Conservation (phyloP, 1,140 invertebrate genomes). For the Scaptomyza montana region DNA sequence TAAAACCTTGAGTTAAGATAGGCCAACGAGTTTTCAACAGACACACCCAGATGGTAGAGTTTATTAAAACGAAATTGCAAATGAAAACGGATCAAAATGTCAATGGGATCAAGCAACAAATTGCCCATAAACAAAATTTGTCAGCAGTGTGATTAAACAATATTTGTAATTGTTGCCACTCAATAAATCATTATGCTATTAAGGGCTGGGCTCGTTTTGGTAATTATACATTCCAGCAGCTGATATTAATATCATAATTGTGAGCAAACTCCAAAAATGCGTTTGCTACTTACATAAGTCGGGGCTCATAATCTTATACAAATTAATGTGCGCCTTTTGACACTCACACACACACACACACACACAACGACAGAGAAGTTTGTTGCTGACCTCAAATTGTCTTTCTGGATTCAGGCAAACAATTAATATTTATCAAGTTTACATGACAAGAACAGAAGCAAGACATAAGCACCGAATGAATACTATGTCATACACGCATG, state of each 20-base stretch:
- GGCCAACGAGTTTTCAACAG: not conserved
- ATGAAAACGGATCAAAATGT: slow-evolving; percentile 35
- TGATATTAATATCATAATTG: slow-evolving; percentile 52
- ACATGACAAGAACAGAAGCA: slow-evolving; percentile 39
- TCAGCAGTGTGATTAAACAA: slow-evolving; percentile 28
- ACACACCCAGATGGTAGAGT: slow-evolving; percentile 35
- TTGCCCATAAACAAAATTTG: slow-evolving; percentile 64
- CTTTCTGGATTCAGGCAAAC: slow-evolving; percentile 37
- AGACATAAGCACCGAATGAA: slow-evolving; percentile 15
- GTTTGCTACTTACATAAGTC: slow-evolving; percentile 24
- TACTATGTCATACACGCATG: not conserved
- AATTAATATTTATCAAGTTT: slow-evolving; percentile 76
- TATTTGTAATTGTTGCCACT: slow-evolving; percentile 28
- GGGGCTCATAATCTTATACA: slow-evolving; percentile 55
- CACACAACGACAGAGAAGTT: not conserved
- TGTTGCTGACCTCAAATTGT: slow-evolving; percentile 71
- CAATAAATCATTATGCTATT: slow-evolving; percentile 60
- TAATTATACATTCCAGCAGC: slow-evolving; percentile 54
- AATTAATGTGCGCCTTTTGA: slow-evolving; percentile 61
- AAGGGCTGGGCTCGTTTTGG: slow-evolving; percentile 41
- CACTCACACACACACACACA: slow-evolving; percentile 20
- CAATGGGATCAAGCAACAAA: slow-evolving; percentile 60
- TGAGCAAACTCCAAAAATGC: slow-evolving; percentile 22
- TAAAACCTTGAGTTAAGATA: slow-evolving; percentile 23
- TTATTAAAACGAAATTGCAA: slow-evolving; percentile 35